Percentiles rank a stretch among this genome's conserved stretches.
These are phyloP conservation scores for Corvus cornix DNA, from an alignment of 2,113 vertebrate species.

Conservation along the genomic window DNA sequence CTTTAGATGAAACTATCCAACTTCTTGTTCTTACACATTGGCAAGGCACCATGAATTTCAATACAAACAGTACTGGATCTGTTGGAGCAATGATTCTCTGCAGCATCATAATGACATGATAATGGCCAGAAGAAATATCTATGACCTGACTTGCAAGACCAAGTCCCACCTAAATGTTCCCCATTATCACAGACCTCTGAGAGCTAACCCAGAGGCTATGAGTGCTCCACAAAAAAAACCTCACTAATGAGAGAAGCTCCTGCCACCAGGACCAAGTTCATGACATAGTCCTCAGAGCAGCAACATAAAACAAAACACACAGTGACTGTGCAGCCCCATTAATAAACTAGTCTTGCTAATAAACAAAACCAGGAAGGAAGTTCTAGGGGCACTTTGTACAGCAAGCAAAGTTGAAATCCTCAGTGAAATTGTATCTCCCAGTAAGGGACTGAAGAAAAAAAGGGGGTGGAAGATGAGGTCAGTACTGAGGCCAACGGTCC, in stretches of 20 bases:
- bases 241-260: not conserved
- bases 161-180: not conserved
- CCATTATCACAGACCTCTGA: not conserved
- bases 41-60: not conserved
- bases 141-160: not conserved
- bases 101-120: not conserved
- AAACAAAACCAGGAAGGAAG: not conserved
- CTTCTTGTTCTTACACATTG: not conserved
- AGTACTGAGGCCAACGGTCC: rapidly evolving
- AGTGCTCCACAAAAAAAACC: not conserved
- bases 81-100: not conserved
- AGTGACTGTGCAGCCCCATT: not conserved
- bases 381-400: not conserved
- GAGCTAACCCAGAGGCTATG: not conserved
- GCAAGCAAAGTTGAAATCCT: not conserved
- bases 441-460: not conserved
- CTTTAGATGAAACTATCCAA: not conserved
- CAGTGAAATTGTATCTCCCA: not conserved
- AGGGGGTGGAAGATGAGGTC: not conserved
- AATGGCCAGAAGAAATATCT: not conserved
- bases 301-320: not conserved
- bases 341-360: not conserved
- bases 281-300: not conserved
- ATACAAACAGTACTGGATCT: not conserved
- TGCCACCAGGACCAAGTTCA: not conserved